Percentiles rank a stretch among this genome's conserved stretches.
Conservation (phyloP, 2,113 vertebrate genomes). For the Lophochroa leadbeateri region DNA sequence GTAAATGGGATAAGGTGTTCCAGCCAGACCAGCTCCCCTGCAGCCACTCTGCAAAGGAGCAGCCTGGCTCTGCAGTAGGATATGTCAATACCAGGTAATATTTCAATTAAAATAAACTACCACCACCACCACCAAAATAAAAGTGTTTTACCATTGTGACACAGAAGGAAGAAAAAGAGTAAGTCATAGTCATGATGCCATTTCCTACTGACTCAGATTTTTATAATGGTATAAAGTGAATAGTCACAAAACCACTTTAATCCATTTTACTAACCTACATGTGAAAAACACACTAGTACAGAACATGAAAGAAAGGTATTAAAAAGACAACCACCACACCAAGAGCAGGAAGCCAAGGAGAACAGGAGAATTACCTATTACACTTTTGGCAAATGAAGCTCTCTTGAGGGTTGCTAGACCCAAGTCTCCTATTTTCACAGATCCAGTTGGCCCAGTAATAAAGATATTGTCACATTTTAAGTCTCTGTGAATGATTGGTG, state of each 20-base stretch:
- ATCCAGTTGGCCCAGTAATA: conserved; percentile 97
- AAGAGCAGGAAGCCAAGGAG: neutral
- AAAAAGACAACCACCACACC: neutral
- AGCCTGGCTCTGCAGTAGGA: neutral
- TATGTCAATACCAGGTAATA: neutral
- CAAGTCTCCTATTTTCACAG: conserved; percentile 97
- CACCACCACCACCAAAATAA: neutral
- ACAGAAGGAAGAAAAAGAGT: neutral
- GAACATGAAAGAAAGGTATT: neutral
- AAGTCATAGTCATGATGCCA: neutral
- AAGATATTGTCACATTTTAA: conserved; percentile 99
- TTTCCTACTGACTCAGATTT: neutral
- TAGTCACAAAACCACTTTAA: neutral
- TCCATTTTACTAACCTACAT: neutral
- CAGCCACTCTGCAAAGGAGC: neutral
- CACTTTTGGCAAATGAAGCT: conserved; percentile 96
- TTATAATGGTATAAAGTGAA: neutral
- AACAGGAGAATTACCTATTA: conserved; percentile 84
- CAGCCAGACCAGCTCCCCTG: neutral
- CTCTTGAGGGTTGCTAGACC: conserved; percentile 96
- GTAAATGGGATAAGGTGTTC: neutral
- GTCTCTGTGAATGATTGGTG: conserved; percentile 98
- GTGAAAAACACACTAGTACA: neutral
- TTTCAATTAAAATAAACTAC: neutral
- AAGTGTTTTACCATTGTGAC: neutral